Conservation (phyloP, 1,140 invertebrate genomes). For the Bombyx mori region DNA sequence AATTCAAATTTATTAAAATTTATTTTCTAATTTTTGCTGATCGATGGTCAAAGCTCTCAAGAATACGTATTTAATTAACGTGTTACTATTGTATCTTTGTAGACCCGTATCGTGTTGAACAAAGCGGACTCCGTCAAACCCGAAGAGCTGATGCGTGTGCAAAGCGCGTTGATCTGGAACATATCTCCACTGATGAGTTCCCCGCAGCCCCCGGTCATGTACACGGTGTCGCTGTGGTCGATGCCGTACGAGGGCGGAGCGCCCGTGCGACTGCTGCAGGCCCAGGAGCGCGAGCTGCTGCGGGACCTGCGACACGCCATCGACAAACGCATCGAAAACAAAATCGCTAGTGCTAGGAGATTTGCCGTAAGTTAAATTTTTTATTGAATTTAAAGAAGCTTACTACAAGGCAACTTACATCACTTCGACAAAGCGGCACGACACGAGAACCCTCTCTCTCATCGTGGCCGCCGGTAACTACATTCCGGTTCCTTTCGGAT, state of each 20-base stretch:
- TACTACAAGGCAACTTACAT: neutral
- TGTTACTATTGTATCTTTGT: neutral
- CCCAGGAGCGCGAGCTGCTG: slow-evolving; percentile 91
- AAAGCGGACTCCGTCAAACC: slow-evolving; percentile 95
- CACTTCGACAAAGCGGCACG: neutral
- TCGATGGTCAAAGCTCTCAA: too few relatives aligned
- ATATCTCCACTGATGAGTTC: slow-evolving; percentile 95
- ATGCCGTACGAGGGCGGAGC: slow-evolving; percentile 86
- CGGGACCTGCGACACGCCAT: slow-evolving; percentile 87
- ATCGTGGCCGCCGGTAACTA: too few relatives aligned
- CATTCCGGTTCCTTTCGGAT: too few relatives aligned
- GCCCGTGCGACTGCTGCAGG: slow-evolving; percentile 82
- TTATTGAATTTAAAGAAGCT: slow-evolving; percentile 8
- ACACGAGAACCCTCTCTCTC: too few relatives aligned
- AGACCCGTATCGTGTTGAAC: slow-evolving; percentile 93
- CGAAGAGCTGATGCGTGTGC: slow-evolving; percentile 93
- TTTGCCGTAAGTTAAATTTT: slow-evolving; percentile 82
- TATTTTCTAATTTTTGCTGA: too few relatives aligned
- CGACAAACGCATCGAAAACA: slow-evolving; percentile 92
- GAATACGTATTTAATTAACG: neutral
- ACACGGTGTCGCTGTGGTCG: slow-evolving; percentile 92
- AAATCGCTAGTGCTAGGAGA: slow-evolving; percentile 92
- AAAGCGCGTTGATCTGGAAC: slow-evolving; percentile 95
- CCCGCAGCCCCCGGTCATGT: slow-evolving; percentile 94
- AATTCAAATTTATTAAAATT: too few relatives aligned